phyloP scores from a whole-genome alignment of 2,797 vertebrate species.

The Phalanger gymnotis region DNA sequence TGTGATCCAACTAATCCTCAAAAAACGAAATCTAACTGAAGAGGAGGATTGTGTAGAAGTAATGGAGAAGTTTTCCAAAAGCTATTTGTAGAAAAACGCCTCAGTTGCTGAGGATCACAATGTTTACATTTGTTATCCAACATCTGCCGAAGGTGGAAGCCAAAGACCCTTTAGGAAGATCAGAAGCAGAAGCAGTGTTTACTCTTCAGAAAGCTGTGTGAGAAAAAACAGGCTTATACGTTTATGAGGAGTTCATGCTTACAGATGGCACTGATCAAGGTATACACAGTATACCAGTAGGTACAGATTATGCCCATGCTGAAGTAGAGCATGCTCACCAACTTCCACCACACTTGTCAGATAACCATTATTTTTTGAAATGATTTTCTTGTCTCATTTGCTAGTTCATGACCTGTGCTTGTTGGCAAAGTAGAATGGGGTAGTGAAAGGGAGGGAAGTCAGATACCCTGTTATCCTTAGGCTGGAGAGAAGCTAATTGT shows the following conservation, averaged over 20 bases:
- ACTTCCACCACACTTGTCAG: neutral
- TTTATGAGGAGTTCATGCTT: constrained; percentile 94
- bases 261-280: constrained; percentile 95
- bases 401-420: constrained; percentile 82
- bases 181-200: constrained; percentile 93
- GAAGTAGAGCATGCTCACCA: constrained; percentile 79
- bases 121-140: constrained; percentile 94
- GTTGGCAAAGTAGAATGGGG: constrained; percentile 93
- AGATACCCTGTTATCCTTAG: constrained; percentile 93
- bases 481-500: constrained; percentile 93
- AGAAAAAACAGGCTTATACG: constrained; percentile 93
- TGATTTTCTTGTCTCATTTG: neutral
- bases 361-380: neutral
- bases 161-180: constrained; percentile 94
- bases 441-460: constrained; percentile 94
- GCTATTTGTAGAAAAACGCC: constrained; percentile 93
- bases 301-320: constrained; percentile 92
- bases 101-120: constrained; percentile 94
- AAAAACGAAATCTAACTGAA: constrained; percentile 93
- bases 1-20: constrained; percentile 92
- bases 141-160: constrained; percentile 92
- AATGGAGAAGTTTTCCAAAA: constrained; percentile 93
- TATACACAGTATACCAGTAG: constrained; percentile 93
- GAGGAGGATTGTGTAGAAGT: constrained; percentile 94
- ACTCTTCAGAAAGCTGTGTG: constrained; percentile 92